phyloP scores from a whole-genome alignment of 2,888 invertebrate species.

The Pedicia rivosa region DNA sequence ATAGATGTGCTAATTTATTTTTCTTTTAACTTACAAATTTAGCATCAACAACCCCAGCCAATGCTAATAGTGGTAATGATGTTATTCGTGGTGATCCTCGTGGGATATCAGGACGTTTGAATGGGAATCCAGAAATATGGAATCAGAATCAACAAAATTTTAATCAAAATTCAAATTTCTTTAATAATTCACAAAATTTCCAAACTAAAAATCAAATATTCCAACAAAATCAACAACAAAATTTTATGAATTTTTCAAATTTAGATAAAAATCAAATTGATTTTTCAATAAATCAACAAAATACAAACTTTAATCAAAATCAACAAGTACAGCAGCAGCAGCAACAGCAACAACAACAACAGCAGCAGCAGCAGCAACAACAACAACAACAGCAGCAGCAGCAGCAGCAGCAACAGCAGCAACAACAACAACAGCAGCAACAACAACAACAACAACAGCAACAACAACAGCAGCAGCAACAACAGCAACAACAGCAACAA shows the following conservation, averaged over 20 bases:
- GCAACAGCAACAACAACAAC: too few species aligned
- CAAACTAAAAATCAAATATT: conserved; percentile 5
- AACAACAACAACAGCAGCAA: too few species aligned
- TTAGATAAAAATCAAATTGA: conserved; percentile 4
- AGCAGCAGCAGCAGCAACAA: too few species aligned
- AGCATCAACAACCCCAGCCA: conserved; percentile 30
- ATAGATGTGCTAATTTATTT: too few species aligned
- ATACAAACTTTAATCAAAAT: conserved; percentile 2
- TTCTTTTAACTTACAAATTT: too few species aligned
- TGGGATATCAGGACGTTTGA: conserved; percentile 69
- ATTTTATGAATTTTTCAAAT: conserved; percentile 3
- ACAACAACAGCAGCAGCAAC: conserved; percentile 24
- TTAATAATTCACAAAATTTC: conserved; percentile 3
- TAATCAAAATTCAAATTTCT: conserved; percentile 4
- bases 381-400: too few species aligned
- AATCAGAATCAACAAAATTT: conserved; percentile 37
- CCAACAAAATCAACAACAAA: conserved; percentile 2
- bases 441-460: conserved; percentile 20
- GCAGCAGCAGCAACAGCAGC: too few species aligned
- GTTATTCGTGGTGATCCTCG: conserved; percentile 54
- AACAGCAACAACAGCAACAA: conserved; percentile 17
- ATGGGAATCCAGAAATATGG: conserved; percentile 72
- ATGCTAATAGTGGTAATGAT: conserved; percentile 14
- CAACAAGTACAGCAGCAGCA: conserved; percentile 27
- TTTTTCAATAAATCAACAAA: conserved; percentile 1